A percentile compares a stretch with the other conserved stretches of the same genome.
Evolutionary conservation across 1,140 invertebrate genomes (phyloP).

Genomic region (Diprion similis): DNA sequence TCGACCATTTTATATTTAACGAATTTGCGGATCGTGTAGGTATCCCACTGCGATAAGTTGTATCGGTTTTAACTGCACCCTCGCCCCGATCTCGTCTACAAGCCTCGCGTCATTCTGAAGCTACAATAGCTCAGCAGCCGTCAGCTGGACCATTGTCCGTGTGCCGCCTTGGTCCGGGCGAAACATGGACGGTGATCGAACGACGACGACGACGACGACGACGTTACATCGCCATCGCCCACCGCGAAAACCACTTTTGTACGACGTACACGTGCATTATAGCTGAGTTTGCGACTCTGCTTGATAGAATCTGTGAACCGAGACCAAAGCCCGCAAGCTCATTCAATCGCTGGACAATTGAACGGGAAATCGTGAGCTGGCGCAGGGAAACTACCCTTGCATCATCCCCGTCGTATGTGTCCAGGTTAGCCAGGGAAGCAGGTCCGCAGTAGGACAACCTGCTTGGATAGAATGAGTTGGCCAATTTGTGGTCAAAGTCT

Average conservation of each 20-base stretch:
- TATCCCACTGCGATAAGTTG: too few species aligned
- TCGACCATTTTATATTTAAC: too few species aligned
- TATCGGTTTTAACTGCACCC: too few species aligned
- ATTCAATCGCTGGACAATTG: slow-evolving; percentile 2
- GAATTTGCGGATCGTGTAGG: too few species aligned
- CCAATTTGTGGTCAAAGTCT: neutral
- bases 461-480: neutral
- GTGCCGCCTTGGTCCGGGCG: neutral
- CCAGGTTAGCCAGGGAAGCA: neutral
- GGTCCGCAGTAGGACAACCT: too few species aligned
- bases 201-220: neutral
- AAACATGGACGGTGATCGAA: slow-evolving; percentile 2
- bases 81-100: too few species aligned
- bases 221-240: neutral
- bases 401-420: too few species aligned
- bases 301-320: neutral
- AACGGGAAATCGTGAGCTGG: neutral
- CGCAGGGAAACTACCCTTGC: neutral
- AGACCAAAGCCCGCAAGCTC: neutral
- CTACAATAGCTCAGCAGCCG: neutral
- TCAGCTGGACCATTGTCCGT: slow-evolving; percentile 1
- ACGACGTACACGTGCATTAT: neutral
- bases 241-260: slow-evolving; percentile 2
- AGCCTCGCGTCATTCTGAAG: too few species aligned
- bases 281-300: neutral